phyloP scores from a whole-genome alignment of 1,140 invertebrate genomes.

The Pentalonia nigronervosa region DNA sequence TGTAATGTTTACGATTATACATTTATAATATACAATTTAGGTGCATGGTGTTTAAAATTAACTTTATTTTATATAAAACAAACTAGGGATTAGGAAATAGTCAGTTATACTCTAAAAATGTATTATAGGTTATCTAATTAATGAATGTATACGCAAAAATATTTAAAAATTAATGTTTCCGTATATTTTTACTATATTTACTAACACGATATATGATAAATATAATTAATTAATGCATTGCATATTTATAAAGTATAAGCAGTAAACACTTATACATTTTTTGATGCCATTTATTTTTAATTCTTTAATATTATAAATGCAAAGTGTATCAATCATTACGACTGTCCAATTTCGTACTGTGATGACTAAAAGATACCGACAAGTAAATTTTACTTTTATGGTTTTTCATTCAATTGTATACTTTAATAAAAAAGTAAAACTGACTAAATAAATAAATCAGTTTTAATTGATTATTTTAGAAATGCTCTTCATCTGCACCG shows the following conservation, averaged over 20 bases:
- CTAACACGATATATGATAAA: no score
- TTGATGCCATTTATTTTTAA: not conserved
- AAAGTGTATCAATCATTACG: not conserved
- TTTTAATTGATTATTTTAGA: not conserved
- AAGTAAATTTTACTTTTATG: not conserved
- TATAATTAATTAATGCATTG: no score
- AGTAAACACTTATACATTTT: not conserved
- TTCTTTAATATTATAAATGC: not conserved
- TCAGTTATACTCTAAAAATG: not conserved
- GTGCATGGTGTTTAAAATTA: not conserved
- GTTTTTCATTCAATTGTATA: not conserved
- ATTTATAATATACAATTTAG: not conserved
- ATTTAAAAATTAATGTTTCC: no score
- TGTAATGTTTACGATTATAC: not conserved
- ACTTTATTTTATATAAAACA: not conserved
- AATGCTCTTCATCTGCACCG: not conserved
- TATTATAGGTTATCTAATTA: no score
- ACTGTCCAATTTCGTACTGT: not conserved
- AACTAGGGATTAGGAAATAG: not conserved
- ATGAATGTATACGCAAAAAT: no score
- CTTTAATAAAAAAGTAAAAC: not conserved
- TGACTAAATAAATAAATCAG: not conserved
- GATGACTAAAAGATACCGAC: not conserved
- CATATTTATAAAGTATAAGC: not conserved
- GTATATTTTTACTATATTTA: no score